Base-by-base conservation (phyloP, 2,888 invertebrate species). In the Cataglyphis rosenhaueri region DNA sequence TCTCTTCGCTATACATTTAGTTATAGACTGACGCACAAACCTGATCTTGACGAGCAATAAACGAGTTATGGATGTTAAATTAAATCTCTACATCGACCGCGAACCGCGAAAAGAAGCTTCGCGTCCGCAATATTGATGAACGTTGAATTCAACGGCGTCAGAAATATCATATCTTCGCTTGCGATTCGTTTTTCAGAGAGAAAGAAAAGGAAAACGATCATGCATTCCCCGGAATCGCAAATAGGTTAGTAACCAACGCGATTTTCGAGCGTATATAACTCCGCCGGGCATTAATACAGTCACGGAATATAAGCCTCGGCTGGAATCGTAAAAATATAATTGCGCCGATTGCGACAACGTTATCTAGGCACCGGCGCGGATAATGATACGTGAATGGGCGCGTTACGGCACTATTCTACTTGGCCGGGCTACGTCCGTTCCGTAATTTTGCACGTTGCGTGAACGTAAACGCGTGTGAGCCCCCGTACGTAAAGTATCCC, bases 261-360 rank as follows among this genome's bases (percentile, higher is more conserved):
- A 81, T 70, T 57, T 61, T 66, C 44, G 52, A 52, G 57, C 35
- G 59, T 78, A 35, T 59, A 59, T n/a, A 57, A 21, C 18, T 41
- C 52, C 55, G 73, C 62, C 21, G 35, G 55, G 29, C 86, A 90
- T 89, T 89, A 89, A 91, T 91, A 52, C 52, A 90, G 91, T 91
- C 88, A 86, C 85, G 84, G 85, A 90, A 91, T 91, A 85, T 87
- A 87, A 92, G 90, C 92, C 93, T 92, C 91, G 91, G 91, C 75
- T 64, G 18, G 66, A 87, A 92, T 93, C 93, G 92, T 93, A 93
- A 93, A 93, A 93, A 93, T 89, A 85, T 93, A 93, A 93, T 93
- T 92, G 92, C 91, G 84, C 86, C 90, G 89, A 94, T 94, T 94
- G 94, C 94, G 91, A 91, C 93, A 93, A 90, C 92, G 91, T 92